Base-by-base conservation (phyloP, 1,140 invertebrate species). In the Plodia interpunctella region DNA sequence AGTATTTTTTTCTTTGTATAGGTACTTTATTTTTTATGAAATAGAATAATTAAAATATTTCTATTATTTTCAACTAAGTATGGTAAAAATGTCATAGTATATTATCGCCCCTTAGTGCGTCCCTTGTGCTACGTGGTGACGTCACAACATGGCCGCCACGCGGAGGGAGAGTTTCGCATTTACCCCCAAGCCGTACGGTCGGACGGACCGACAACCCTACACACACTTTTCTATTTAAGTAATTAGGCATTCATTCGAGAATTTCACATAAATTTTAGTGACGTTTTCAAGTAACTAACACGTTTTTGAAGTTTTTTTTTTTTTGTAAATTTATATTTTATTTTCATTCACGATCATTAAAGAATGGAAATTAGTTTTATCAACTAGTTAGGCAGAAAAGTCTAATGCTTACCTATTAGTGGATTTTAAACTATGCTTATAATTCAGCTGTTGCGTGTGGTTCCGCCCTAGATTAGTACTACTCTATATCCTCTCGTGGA, bases 61-160 rank as follows among this genome's bases (percentile, higher is more conserved):
- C 11, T 38, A 38, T 11, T 38, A 8, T 9, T 38, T 38, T 38
- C 8, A 8, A 8, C 11, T 38, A 2, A 2, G 28, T n/a, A n/a
- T n/a, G n/a, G n/a, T n/a, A n/a, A n/a, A n/a, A n/a, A n/a, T n/a
- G n/a, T n/a, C n/a, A 25, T 35, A 13, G 2, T 35, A 13, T n/a
- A 35, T 44, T 44, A 5, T 15, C 1, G 38, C 3, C n/a, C 60
- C 63, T 58, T 53, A 85, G 68, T 87, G 58, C 84, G 82, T 78
- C 74, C 82, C 79, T 17, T 62, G 65, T 54, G 20, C 53, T 50
- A 57, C 30, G 19, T 6, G 49, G 32, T 85, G 83, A 88, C 80
- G 82, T 87, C 77, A 85, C 80, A 88, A 88, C 55, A 88, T 88
- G 86, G 86, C 86, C 65, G 86, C 74, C 69, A 55, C n/a, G 13